These are phyloP conservation scores for Psittacula cyanocephala DNA, from an alignment of 2,113 vertebrate species.

Conservation along the genomic window DNA sequence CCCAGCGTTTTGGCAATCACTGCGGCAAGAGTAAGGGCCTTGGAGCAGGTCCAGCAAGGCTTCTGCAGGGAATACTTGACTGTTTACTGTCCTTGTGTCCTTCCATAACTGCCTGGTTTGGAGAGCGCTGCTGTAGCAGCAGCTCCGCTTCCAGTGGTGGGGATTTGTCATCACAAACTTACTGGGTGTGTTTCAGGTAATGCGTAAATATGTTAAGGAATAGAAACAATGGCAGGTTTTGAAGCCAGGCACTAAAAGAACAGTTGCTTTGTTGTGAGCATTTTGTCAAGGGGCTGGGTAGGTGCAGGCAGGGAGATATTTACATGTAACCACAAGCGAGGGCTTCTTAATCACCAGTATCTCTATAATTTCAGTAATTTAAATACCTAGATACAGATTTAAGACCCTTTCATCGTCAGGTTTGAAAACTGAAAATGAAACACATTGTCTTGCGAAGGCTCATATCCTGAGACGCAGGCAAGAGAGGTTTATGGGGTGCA, in stretches of 20 bases:
- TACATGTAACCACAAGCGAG: not conserved
- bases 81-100: not conserved
- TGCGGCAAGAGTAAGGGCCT: not conserved
- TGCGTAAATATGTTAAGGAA: not conserved
- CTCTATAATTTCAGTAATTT: not conserved
- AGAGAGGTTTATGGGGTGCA: not conserved
- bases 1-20: not conserved
- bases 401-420: not conserved
- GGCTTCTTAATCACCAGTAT: not conserved
- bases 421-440: conserved; percentile 2
- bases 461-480: fast-evolving
- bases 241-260: not conserved
- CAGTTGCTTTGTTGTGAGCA: not conserved
- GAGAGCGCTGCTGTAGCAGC: not conserved
- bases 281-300: not conserved
- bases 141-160: not conserved
- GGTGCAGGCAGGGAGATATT: not conserved
- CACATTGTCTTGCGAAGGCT: not conserved
- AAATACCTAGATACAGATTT: not conserved
- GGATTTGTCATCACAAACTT: not conserved
- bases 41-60: not conserved
- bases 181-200: not conserved
- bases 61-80: not conserved
- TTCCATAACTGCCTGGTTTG: not conserved
- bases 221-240: not conserved